These are phyloP conservation scores for Halisarca cf. caerulea DNA, from an alignment of 37 sponge, comb jelly and placozoan genomes.

Conservation along the genomic window DNA sequence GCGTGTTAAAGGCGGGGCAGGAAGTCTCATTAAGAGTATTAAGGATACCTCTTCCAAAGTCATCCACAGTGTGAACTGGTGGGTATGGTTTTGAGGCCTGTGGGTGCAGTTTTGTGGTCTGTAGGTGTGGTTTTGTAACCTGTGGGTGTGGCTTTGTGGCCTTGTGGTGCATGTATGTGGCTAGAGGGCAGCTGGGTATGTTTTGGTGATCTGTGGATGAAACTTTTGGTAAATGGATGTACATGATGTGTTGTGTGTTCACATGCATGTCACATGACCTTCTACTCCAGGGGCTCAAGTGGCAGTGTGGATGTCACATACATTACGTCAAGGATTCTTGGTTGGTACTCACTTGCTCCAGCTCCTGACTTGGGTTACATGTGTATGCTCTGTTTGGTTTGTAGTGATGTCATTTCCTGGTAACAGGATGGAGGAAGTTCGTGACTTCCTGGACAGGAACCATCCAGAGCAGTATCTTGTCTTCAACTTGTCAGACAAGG, in stretches of 20 bases:
- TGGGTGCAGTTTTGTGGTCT: background rate
- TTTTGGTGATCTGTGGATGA: background rate
- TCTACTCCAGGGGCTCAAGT: background rate
- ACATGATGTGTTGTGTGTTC: no score
- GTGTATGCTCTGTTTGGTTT: no score
- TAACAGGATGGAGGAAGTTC: constrained; percentile 59
- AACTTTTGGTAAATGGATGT: no score
- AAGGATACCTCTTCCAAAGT: constrained; percentile 83
- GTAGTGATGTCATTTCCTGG: constrained; percentile 87
- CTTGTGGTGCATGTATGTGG: background rate
- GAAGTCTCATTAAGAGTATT: constrained; percentile 75
- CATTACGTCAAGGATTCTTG: constrained; percentile 76
- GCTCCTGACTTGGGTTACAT: no score
- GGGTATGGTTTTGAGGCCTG: background rate
- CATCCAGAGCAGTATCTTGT: constrained; percentile 79
- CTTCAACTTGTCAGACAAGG: constrained; percentile 79
- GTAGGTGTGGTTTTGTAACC: background rate
- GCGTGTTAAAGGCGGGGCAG: constrained; percentile 81
- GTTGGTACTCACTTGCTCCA: constrained; percentile 15
- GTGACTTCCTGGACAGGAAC: constrained; percentile 60
- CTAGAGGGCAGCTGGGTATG: background rate
- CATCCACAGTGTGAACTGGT: constrained; percentile 48
- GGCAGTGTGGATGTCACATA: constrained; percentile 50
- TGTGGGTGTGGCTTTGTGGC: background rate
- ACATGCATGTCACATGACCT: no score